Evolutionary conservation across 2,888 invertebrate genomes (phyloP), one percentile per base, ranked within the genome.

Genomic region (Coleophora flavipennella): DNA sequence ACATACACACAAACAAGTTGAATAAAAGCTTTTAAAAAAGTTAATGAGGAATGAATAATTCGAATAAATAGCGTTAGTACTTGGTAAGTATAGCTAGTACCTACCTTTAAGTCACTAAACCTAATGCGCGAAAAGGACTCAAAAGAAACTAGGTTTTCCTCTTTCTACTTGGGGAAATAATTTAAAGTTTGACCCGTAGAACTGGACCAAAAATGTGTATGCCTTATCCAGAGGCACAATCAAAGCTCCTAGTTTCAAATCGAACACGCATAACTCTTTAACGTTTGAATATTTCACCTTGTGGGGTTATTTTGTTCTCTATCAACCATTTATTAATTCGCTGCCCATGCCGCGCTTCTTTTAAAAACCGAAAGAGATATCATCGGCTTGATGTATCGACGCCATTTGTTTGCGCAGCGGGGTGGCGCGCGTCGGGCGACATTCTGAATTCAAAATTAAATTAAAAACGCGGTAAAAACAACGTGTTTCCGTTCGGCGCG

Each of bases 351-450:
- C 67, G 67, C 63, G 63, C 57, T 67, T 63, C 67, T 63, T 77
- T 74, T 72, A 72, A 72, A 77, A 78, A 74, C 75, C 79, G 76
- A 84, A 80, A 77, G 75, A 83, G 84, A 84, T 83, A 83, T 80
- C 83, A 83, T 83, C 83, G 68, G 55, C 55, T 69, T 83, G 84
- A 84, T 83, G 79, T 72, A 81, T 81, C 62, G 73, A 66, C 63
- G 68, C 75, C 79, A 84, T 84, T 84, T 77, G 80, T 81, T 67
- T 73, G 59, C 76, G 62, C 74, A 51, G 68, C 74, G 70, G 80
- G 83, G 75, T 61, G 68, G 68, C 59, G 65, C 62, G 59, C 64
- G 62, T 57, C 59, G 62, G 61, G 64, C 71, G 71, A 76, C 74
- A 74, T 78, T 73, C 75, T 67, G 55, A 76, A 79, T 77, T 76